phyloP scores from a whole-genome alignment of 2,888 invertebrate genomes.

The Pristionchus entomophagus region DNA sequence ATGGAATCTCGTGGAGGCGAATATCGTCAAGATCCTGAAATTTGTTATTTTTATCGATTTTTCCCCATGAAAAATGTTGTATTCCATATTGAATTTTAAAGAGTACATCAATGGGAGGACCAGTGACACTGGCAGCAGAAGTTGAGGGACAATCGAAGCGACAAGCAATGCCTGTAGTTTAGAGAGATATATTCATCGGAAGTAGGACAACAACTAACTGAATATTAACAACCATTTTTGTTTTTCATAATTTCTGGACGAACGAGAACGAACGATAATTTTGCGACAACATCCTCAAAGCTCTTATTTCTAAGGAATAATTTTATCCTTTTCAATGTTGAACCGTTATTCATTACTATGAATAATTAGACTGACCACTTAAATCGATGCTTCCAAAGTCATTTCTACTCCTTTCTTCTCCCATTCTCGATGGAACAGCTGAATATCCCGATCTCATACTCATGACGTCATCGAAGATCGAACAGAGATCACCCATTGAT shows the following conservation, averaged over 20 bases:
- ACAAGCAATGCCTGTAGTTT: background rate
- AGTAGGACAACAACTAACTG: too few species aligned
- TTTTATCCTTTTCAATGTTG: too few species aligned
- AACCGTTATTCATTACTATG: too few species aligned
- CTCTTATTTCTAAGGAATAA: too few species aligned
- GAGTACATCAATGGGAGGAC: background rate
- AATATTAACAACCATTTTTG: too few species aligned
- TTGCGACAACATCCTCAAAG: too few species aligned
- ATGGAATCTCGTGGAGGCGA: slow-evolving; percentile 48
- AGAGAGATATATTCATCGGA: background rate
- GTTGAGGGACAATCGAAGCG: slow-evolving; percentile 6
- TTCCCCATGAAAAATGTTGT: background rate
- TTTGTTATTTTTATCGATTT: background rate
- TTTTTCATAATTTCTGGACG: too few species aligned
- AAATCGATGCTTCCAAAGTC: slow-evolving; percentile 28
- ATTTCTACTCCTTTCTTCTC: background rate
- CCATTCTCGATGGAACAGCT: background rate
- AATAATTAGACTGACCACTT: slow-evolving; percentile 15
- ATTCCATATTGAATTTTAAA: background rate
- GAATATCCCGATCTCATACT: slow-evolving; percentile 13
- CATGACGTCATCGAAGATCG: slow-evolving; percentile 64
- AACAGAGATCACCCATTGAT: slow-evolving; percentile 61
- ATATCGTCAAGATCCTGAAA: background rate
- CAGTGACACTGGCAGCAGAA: background rate
- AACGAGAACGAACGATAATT: too few species aligned